Evolutionary conservation across 2,797 vertebrate species (phyloP).

Genomic region (Anolis apletophallus): DNA sequence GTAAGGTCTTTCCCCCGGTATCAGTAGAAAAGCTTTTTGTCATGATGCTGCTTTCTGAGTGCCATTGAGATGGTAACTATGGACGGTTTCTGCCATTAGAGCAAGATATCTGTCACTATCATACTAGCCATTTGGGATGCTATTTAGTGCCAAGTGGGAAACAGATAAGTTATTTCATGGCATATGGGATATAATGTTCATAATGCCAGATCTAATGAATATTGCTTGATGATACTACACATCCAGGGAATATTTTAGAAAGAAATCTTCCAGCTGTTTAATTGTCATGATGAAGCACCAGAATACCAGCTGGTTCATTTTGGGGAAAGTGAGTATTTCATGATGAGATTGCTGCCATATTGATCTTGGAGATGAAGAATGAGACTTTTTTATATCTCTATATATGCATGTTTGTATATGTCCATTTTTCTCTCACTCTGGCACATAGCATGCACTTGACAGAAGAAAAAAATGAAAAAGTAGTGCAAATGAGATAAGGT

Average conservation of each 20-base stretch:
- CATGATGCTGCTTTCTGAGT: neutral
- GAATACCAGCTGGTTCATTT: constrained; percentile 52
- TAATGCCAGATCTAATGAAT: constrained; percentile 51
- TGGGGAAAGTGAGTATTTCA: constrained; percentile 45
- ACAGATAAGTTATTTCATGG: constrained; percentile 34
- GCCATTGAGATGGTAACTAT: constrained; percentile 5
- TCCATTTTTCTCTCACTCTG: neutral
- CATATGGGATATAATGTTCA: neutral
- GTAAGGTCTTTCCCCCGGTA: constrained; percentile 46
- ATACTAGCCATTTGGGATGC: neutral
- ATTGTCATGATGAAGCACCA: constrained; percentile 45
- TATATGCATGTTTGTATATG: neutral
- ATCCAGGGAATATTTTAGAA: constrained; percentile 48
- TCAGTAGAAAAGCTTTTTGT: constrained; percentile 14
- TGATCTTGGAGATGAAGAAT: neutral
- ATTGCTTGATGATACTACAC: constrained; percentile 46
- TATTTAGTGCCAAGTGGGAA: neutral
- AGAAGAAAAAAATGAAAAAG: neutral
- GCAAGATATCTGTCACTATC: constrained; percentile 29
- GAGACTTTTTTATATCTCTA: neutral
- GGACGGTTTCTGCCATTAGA: neutral
- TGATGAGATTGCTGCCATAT: neutral
- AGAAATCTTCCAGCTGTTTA: constrained; percentile 69
- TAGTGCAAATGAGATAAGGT: too few species aligned
- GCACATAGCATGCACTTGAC: neutral